Evolutionary conservation across 2,113 vertebrate species (phyloP).

Genomic region (Xenopus borealis): DNA sequence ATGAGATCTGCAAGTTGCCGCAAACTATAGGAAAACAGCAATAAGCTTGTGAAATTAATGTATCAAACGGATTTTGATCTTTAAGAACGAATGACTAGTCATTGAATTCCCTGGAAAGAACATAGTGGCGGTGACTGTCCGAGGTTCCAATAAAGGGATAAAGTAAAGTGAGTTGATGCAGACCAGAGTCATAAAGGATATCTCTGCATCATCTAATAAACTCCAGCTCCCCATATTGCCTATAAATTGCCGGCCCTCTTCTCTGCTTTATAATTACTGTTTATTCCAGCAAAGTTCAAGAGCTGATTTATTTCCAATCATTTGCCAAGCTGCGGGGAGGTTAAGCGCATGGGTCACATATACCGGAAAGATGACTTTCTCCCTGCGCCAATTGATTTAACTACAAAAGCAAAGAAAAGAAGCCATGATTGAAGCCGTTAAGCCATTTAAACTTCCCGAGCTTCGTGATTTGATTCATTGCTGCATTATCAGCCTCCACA

Average conservation of each 20-base stretch:
- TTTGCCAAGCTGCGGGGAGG: conserved; percentile 30
- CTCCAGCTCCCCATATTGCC: not conserved
- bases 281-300: conserved; percentile 34
- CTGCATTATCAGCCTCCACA: conserved; percentile 37
- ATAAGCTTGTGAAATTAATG: too few relatives aligned
- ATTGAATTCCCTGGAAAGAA: too few relatives aligned
- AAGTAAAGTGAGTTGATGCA: not conserved
- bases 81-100: too few relatives aligned
- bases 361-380: conserved; percentile 49
- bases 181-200: conserved; percentile 12
- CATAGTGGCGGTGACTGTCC: too few relatives aligned
- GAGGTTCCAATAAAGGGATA: too few relatives aligned
- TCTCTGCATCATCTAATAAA: rapidly evolving
- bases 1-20: too few relatives aligned
- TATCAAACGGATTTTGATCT: too few relatives aligned
- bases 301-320: conserved; percentile 48
- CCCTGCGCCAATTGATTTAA: conserved; percentile 51
- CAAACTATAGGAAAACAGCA: too few relatives aligned
- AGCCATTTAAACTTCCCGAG: conserved; percentile 44
- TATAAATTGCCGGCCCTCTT: not conserved
- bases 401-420: conserved; percentile 52
- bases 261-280: conserved; percentile 16
- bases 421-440: conserved; percentile 49
- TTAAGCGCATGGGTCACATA: conserved; percentile 39
- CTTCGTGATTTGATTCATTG: conserved; percentile 44